Conservation (phyloP, 2,113 vertebrate species). For the Stegostoma tigrinum region DNA sequence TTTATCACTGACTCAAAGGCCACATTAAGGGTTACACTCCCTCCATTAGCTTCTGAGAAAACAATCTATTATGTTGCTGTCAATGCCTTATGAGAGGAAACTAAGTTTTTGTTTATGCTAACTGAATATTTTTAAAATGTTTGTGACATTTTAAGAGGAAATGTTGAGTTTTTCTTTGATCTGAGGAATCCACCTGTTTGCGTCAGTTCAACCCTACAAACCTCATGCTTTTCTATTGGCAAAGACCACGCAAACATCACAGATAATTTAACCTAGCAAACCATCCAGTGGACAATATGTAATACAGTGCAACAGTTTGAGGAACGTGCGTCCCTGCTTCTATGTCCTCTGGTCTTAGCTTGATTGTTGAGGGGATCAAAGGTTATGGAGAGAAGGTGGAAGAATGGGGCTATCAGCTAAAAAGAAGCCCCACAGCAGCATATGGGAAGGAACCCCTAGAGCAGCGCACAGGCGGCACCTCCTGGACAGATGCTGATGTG, state of each 20-base stretch:
- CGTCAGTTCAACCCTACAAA: neutral
- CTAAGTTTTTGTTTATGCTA: neutral
- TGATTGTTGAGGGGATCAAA: no score
- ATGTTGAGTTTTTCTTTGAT: neutral
- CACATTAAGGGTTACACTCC: no score
- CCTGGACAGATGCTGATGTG: no score
- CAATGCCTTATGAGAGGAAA: neutral
- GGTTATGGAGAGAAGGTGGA: no score
- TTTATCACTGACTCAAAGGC: neutral
- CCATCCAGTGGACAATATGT: neutral
- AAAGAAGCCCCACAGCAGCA: no score
- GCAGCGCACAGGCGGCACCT: no score
- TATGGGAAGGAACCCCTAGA: no score
- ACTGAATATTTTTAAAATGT: neutral
- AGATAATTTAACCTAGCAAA: neutral
- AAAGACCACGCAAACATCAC: neutral
- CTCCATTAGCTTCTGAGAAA: neutral
- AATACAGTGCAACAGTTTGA: neutral
- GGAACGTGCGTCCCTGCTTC: neutral
- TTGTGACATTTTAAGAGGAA: neutral
- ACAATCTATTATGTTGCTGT: neutral
- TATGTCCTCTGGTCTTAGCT: no score
- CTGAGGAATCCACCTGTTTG: neutral
- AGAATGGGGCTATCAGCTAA: no score
- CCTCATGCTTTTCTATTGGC: neutral